These are phyloP conservation scores for Acleris emargana DNA, from an alignment of 2,888 invertebrate species.

Conservation along the genomic window DNA sequence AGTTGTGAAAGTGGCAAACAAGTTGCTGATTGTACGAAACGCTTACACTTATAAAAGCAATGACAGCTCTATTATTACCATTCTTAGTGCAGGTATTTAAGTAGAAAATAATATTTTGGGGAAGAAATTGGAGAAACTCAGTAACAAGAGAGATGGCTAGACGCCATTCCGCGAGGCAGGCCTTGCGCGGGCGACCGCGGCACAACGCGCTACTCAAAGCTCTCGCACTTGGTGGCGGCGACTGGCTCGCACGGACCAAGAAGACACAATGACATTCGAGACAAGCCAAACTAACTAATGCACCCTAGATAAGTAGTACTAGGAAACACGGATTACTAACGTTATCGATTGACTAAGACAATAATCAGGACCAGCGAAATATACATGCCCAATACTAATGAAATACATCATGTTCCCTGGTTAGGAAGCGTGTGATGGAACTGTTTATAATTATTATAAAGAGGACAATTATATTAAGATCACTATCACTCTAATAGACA, in stretches of 20 bases:
- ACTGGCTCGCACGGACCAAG: slow-evolving; percentile 65
- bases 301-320: slow-evolving; percentile 72
- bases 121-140: slow-evolving; percentile 57
- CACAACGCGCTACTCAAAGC: slow-evolving; percentile 51
- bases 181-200: slow-evolving; percentile 1
- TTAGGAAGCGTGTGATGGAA: slow-evolving; percentile 81
- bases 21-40: slow-evolving; percentile 80
- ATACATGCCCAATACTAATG: slow-evolving; percentile 82
- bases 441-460: slow-evolving; percentile 71
- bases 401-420: slow-evolving; percentile 75
- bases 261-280: slow-evolving; percentile 70
- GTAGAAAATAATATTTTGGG: slow-evolving; percentile 67
- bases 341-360: slow-evolving; percentile 64
- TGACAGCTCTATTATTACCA: slow-evolving; percentile 84
- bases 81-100: slow-evolving; percentile 75
- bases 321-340: slow-evolving; percentile 60
- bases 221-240: slow-evolving; percentile 58
- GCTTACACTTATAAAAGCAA: slow-evolving; percentile 82
- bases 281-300: slow-evolving; percentile 80
- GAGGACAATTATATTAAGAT: slow-evolving; percentile 65
- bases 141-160: slow-evolving; percentile 20
- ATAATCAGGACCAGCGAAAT: slow-evolving; percentile 76
- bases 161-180: slow-evolving; percentile 23
- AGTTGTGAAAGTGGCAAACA: slow-evolving; percentile 81
- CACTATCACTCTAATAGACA: slow-evolving; percentile 67